Evolutionary conservation across 2,113 vertebrate species (phyloP).

Genomic region (Scartelaos histophorus): DNA sequence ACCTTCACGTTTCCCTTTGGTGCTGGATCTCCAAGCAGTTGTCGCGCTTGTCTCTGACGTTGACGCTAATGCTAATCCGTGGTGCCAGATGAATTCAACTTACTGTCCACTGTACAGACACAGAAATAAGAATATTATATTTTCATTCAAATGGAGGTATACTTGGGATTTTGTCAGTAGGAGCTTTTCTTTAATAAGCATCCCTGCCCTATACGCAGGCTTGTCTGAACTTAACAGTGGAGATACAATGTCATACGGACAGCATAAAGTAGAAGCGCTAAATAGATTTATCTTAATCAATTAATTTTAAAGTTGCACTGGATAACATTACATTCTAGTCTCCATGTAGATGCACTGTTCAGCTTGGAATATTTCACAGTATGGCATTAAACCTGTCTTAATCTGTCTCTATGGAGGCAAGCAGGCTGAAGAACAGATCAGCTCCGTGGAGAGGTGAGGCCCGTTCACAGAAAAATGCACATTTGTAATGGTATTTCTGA

Average conservation of each 20-base stretch:
- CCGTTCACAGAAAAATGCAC: constrained; percentile 23
- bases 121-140: constrained; percentile 65
- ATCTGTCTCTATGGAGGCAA: too few relatives aligned
- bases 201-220: constrained; percentile 12
- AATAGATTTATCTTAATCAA: constrained; percentile 8
- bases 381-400: too few relatives aligned
- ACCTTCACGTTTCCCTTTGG: constrained; percentile 16
- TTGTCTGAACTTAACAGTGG: constrained; percentile 50
- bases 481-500: too few relatives aligned
- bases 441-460: too few relatives aligned
- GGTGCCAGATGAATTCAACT: constrained; percentile 60
- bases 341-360: too few relatives aligned
- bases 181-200: constrained; percentile 57
- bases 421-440: too few relatives aligned
- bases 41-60: constrained; percentile 50
- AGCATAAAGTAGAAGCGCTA: constrained; percentile 25
- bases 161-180: constrained; percentile 44
- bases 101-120: constrained; percentile 58
- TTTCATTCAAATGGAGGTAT: constrained; percentile 50
- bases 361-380: too few relatives aligned
- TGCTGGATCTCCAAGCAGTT: constrained; percentile 34
- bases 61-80: constrained; percentile 73
- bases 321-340: too few relatives aligned
- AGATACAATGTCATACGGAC: constrained; percentile 49
- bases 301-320: too few relatives aligned